A percentile compares a stretch with the other conserved stretches of the same genome.
Evolutionary conservation across 2,113 vertebrate genomes (phyloP).

Genomic region (Butastur rufipennis): DNA sequence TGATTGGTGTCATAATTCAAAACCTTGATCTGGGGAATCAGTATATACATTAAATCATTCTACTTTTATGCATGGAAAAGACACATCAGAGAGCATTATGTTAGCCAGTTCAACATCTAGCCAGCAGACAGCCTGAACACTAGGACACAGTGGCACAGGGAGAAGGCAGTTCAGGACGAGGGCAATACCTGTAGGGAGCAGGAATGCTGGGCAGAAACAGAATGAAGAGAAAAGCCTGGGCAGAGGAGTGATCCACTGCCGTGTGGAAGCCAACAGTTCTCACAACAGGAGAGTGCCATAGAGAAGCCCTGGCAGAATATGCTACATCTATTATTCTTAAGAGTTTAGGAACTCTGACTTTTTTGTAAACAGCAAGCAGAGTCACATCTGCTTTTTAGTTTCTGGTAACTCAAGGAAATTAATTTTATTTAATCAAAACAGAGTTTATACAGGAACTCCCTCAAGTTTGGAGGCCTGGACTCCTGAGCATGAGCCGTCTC

Average conservation of each 20-base stretch:
- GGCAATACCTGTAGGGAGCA: background rate
- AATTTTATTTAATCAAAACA: background rate
- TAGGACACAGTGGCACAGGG: background rate
- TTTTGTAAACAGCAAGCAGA: background rate
- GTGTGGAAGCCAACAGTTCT: background rate
- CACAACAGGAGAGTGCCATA: fast-evolving
- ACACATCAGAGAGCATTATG: background rate
- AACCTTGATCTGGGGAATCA: background rate
- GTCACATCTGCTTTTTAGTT: background rate
- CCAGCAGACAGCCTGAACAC: background rate
- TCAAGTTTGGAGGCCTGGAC: background rate
- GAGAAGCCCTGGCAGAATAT: background rate
- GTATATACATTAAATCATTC: background rate
- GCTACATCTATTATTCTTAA: background rate
- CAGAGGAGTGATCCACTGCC: background rate
- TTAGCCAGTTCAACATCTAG: background rate
- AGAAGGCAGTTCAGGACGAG: background rate
- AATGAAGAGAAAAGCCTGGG: background rate
- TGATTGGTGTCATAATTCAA: background rate
- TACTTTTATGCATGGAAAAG: background rate
- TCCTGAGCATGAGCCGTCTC: background rate
- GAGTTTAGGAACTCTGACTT: background rate
- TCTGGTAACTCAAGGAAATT: background rate
- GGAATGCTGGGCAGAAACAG: background rate
- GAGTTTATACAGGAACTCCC: background rate